Conservation (phyloP, 2,888 invertebrate species). For the Tetanocera ferruginea region DNA sequence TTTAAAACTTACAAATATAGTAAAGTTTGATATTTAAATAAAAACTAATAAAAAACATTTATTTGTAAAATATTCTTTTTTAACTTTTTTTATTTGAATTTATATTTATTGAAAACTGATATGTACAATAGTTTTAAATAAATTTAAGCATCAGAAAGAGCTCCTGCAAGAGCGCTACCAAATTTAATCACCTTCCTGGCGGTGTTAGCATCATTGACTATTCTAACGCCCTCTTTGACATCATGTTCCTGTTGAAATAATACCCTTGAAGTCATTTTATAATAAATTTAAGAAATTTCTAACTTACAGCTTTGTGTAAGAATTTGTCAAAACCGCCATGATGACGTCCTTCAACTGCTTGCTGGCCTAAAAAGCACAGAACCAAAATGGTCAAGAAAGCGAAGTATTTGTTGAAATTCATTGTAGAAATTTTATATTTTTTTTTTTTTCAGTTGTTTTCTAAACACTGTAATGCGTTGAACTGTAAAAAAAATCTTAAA, state of each 20-base stretch:
- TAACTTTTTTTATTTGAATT: too few relatives aligned
- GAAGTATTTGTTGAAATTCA: slow-evolving; percentile 46
- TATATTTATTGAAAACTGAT: too few relatives aligned
- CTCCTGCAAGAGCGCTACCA: slow-evolving; percentile 34
- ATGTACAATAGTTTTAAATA: too few relatives aligned
- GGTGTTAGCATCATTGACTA: not conserved
- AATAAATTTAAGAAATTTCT: not conserved
- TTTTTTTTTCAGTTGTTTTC: too few relatives aligned
- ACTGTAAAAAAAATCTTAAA: too few relatives aligned
- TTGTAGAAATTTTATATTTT: not conserved
- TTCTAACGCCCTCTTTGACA: not conserved
- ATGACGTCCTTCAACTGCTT: slow-evolving; percentile 42
- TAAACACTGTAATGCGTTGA: too few relatives aligned
- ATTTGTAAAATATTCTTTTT: too few relatives aligned
- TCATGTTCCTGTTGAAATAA: not conserved
- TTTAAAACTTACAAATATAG: too few relatives aligned
- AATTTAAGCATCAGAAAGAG: slow-evolving; percentile 3
- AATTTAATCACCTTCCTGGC: slow-evolving; percentile 14
- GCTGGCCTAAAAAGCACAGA: slow-evolving; percentile 46
- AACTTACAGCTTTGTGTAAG: slow-evolving; percentile 44
- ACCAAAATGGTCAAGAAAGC: slow-evolving; percentile 45
- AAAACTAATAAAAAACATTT: too few relatives aligned
- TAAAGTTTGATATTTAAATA: too few relatives aligned
- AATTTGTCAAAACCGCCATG: slow-evolving; percentile 37
- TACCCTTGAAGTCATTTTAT: not conserved